Base-by-base conservation (phyloP, 2,888 invertebrate species). In the Strigamia transsilvanica region DNA sequence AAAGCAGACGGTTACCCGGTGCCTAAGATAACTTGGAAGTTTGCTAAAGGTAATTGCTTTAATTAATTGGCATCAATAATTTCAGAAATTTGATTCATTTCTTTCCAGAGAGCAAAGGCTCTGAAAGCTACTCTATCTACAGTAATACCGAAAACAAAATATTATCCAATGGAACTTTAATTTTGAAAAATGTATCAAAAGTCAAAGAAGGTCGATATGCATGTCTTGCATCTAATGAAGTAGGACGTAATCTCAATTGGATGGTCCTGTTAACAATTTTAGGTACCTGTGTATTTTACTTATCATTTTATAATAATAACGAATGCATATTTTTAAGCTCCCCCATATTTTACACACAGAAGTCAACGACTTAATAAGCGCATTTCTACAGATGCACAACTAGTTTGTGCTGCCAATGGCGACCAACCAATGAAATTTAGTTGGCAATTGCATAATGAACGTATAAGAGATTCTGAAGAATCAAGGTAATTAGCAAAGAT, bases 1-100 rank as follows among this genome's bases (percentile, higher is more conserved):
- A 12, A 82, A 41, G 82, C 82, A 34, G 77, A 82, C 41, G 82
- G 82, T 15, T 82, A 41, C 42, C 82, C 82, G n/a, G 42, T 41
- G 34, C 82, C 82, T 18, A 77, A 38, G 13, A 42, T 42, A 21
- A 21, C 41, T 23, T 82, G 82, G 82, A 82, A 42, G 78, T 77
- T 77, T 77, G 82, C 38, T n/a, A 21, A 82, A 73, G 82, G 82
- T 82, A 82, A 82, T 51, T 51, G 3, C 18, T 51, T 3, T 15
- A 4, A 4, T n/a, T n/a, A 27, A 21, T n/a, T n/a, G n/a, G n/a
- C n/a, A n/a, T n/a, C 6, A 18, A n/a, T 51, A 2, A 6, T 18
- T 51, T 51, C 6, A 66, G 23, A 61, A 12, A 61, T 66, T 23
- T 27, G 2, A n/a, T 51, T 18, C 2, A n/a, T 51, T 51, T 1